These are phyloP conservation scores for Ataeniobius toweri DNA, from an alignment of 2,797 vertebrate species.

Conservation along the genomic window DNA sequence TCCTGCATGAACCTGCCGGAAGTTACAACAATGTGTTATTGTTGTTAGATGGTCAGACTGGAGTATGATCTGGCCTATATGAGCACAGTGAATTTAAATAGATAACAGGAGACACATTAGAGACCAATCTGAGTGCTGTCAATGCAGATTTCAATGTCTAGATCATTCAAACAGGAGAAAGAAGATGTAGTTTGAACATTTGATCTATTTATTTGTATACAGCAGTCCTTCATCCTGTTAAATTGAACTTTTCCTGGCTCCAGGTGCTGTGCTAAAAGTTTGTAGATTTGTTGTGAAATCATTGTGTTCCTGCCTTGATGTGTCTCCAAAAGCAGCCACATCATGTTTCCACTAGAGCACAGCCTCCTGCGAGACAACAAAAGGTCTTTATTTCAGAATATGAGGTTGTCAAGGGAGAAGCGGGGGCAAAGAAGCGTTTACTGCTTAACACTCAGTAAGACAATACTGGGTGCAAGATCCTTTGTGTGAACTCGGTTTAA, in stretches of 20 bases:
- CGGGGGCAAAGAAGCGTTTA: slow-evolving; percentile 54
- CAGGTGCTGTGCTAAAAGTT: neutral
- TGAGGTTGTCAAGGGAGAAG: slow-evolving; percentile 30
- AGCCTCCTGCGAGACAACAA: slow-evolving; percentile 68
- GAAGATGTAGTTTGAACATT: neutral
- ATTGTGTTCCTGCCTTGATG: slow-evolving; percentile 30
- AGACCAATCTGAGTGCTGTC: slow-evolving; percentile 24
- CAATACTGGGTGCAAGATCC: slow-evolving; percentile 38
- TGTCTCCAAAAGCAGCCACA: slow-evolving; percentile 51
- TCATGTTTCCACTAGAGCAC: slow-evolving; percentile 74
- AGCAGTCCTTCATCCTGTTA: too few species aligned
- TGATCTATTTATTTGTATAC: too few species aligned
- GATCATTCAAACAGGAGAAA: neutral
- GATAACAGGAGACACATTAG: slow-evolving; percentile 9
- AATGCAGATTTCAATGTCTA: slow-evolving; percentile 6
- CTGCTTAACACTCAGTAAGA: slow-evolving; percentile 59
- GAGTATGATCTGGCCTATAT: slow-evolving; percentile 9
- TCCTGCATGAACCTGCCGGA: slow-evolving; percentile 62
- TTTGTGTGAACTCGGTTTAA: slow-evolving; percentile 52
- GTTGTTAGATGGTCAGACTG: slow-evolving; percentile 27
- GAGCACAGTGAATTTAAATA: slow-evolving; percentile 12
- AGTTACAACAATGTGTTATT: slow-evolving; percentile 64
- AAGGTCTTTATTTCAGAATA: slow-evolving; percentile 64
- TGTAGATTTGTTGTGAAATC: slow-evolving; percentile 20
- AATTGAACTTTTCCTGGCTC: too few species aligned